Percentiles rank a stretch among this genome's conserved stretches.
phyloP scores from a whole-genome alignment of 1,140 invertebrate genomes.

The Drosophila mojavensis region DNA sequence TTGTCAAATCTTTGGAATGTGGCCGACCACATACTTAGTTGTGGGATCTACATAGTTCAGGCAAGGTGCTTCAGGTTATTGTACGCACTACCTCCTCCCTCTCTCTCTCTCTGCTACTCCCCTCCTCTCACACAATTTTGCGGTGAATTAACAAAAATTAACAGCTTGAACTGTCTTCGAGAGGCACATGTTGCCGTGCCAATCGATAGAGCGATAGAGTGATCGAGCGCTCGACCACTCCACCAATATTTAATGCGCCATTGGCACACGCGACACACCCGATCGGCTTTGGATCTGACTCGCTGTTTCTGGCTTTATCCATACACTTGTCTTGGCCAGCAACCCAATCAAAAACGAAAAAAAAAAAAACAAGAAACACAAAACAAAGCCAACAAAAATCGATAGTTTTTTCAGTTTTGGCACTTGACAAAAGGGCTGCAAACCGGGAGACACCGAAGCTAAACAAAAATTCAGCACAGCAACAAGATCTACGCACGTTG shows the following conservation, averaged over 20 bases:
- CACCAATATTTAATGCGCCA: constrained; percentile 33
- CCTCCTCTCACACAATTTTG: neutral
- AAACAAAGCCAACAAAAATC: constrained; percentile 15
- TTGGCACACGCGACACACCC: constrained; percentile 44
- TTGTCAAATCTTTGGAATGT: constrained; percentile 22
- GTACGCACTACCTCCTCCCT: neutral
- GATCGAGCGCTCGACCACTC: constrained; percentile 1
- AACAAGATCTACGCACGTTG: constrained; percentile 19
- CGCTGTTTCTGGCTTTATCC: constrained; percentile 48
- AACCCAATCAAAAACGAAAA: neutral
- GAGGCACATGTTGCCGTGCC: neutral
- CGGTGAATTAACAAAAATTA: constrained; percentile 25
- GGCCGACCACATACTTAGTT: constrained; percentile 11
- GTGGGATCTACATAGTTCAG: constrained; percentile 26
- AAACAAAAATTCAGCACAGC: constrained; percentile 27
- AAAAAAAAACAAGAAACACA: constrained; percentile 11
- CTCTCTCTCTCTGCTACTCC: no score
- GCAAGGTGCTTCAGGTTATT: constrained; percentile 19
- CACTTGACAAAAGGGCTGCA: constrained; percentile 43
- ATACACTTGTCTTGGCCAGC: constrained; percentile 62
- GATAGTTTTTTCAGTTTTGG: constrained; percentile 24
- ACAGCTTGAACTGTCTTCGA: constrained; percentile 8
- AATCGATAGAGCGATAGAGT: neutral
- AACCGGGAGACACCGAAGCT: constrained; percentile 39
- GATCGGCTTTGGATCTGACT: constrained; percentile 29